Conservation (phyloP, 1,140 invertebrate species). For the Galleria mellonella region DNA sequence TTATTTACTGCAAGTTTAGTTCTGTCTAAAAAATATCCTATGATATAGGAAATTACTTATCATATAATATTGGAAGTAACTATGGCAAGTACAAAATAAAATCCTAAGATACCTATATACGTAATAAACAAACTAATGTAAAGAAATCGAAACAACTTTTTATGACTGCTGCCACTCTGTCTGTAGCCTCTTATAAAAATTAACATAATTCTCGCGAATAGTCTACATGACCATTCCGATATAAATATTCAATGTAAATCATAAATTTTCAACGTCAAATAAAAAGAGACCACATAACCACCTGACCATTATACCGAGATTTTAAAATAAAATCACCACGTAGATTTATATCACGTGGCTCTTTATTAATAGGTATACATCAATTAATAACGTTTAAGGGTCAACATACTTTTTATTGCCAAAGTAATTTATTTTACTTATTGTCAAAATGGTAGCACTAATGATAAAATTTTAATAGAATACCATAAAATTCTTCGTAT, state of each 20-base stretch:
- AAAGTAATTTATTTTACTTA: slow-evolving; percentile 4
- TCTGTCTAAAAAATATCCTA: too few relatives aligned
- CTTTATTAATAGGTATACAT: slow-evolving; percentile 42
- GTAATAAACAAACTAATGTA: not conserved
- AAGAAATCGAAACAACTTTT: slow-evolving; percentile 2
- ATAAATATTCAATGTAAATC: slow-evolving; percentile 34
- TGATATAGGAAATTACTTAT: too few relatives aligned
- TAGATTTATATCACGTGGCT: slow-evolving; percentile 39
- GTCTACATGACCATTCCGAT: slow-evolving; percentile 39
- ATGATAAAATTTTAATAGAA: not conserved
- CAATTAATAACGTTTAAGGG: slow-evolving; percentile 42
- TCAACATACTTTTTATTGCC: slow-evolving; percentile 53
- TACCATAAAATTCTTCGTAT: too few relatives aligned
- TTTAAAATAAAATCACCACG: slow-evolving; percentile 26
- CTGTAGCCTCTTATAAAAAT: slow-evolving; percentile 38
- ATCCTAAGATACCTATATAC: not conserved
- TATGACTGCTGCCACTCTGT: slow-evolving; percentile 51
- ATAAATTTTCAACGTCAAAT: slow-evolving; percentile 43
- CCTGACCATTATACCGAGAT: slow-evolving; percentile 34
- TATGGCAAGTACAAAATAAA: too few relatives aligned
- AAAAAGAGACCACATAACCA: slow-evolving; percentile 34
- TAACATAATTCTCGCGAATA: slow-evolving; percentile 42
- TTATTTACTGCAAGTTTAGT: too few relatives aligned
- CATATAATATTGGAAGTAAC: too few relatives aligned
- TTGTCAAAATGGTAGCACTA: not conserved